A percentile compares a stretch with the other conserved stretches of the same genome.
These are phyloP conservation scores for Drosophila dunni DNA, from an alignment of 1,140 invertebrate genomes.

Conservation along the genomic window DNA sequence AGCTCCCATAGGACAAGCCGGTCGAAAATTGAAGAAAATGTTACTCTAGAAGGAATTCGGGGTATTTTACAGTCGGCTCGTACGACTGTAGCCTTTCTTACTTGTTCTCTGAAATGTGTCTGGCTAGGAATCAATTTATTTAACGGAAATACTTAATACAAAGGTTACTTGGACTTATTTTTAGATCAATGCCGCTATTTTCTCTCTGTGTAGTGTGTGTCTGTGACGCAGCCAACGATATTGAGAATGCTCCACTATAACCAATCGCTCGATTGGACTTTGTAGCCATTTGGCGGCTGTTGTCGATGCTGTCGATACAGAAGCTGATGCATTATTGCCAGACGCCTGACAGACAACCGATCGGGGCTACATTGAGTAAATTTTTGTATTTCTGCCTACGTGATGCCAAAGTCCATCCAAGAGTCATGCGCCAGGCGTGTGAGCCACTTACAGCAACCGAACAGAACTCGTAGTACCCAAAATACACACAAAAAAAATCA, in stretches of 20 bases:
- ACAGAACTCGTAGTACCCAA: not conserved
- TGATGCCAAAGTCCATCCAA: constrained; percentile 67
- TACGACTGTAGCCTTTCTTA: too few species aligned
- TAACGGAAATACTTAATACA: too few species aligned
- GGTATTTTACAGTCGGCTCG: too few species aligned
- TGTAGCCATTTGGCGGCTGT: constrained; percentile 28
- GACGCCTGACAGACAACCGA: constrained; percentile 53
- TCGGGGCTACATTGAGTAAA: constrained; percentile 36
- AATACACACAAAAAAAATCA: constrained; percentile 8
- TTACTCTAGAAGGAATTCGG: too few species aligned
- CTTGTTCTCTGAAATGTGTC: too few species aligned
- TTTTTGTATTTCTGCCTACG: constrained; percentile 28
- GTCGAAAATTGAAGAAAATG: too few species aligned
- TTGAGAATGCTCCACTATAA: constrained; percentile 33
- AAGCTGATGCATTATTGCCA: constrained; percentile 53
- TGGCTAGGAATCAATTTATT: too few species aligned
- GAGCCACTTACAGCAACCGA: constrained; percentile 34
- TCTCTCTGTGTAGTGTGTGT: constrained; percentile 19
- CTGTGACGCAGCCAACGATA: constrained; percentile 40
- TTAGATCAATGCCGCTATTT: too few species aligned
- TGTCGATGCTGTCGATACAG: constrained; percentile 3
- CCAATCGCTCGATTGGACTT: constrained; percentile 60
- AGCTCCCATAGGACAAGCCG: too few species aligned
- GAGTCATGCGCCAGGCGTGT: constrained; percentile 74
- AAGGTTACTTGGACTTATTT: too few species aligned